A percentile compares a stretch with the other conserved stretches of the same genome.
phyloP scores from a whole-genome alignment of 2,113 vertebrate species.

The Petaurus breviceps region DNA sequence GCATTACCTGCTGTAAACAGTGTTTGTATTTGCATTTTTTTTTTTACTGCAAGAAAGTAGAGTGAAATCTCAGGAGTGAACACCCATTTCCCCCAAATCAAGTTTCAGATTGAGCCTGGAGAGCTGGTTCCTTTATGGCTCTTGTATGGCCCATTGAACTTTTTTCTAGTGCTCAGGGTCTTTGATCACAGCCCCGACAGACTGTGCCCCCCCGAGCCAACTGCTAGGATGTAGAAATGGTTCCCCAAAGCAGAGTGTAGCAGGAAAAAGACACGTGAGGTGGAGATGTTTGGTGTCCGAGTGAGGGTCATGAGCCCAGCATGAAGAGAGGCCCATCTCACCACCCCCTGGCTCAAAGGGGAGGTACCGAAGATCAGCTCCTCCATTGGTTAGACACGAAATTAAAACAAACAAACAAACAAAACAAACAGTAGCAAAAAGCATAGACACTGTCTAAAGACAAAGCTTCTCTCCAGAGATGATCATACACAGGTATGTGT shows the following conservation, averaged over 20 bases:
- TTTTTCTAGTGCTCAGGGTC: neutral
- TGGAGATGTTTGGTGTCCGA: neutral
- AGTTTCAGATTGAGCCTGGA: neutral
- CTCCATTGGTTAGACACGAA: conserved; percentile 51
- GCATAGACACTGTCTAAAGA: conserved; percentile 72
- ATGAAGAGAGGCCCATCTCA: conserved; percentile 5
- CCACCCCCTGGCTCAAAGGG: conserved; percentile 2
- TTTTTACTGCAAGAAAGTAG: conserved; percentile 65
- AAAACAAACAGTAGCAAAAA: conserved; percentile 29
- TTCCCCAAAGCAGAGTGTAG: neutral
- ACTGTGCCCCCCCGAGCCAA: neutral
- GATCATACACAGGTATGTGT: neutral
- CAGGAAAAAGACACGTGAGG: neutral
- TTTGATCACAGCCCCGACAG: neutral
- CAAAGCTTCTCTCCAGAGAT: conserved; percentile 26
- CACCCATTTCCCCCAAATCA: neutral
- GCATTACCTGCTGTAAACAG: conserved; percentile 85
- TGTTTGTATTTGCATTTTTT: conserved; percentile 28
- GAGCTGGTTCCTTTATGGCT: neutral
- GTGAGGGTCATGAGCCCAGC: neutral
- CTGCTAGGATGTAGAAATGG: neutral
- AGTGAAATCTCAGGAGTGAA: conserved; percentile 41
- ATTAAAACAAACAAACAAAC: conserved; percentile 65
- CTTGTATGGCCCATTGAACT: neutral
- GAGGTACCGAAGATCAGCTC: conserved; percentile 66